Conservation (phyloP, 2,888 invertebrate genomes). For the Agonopterix subpropinquella region DNA sequence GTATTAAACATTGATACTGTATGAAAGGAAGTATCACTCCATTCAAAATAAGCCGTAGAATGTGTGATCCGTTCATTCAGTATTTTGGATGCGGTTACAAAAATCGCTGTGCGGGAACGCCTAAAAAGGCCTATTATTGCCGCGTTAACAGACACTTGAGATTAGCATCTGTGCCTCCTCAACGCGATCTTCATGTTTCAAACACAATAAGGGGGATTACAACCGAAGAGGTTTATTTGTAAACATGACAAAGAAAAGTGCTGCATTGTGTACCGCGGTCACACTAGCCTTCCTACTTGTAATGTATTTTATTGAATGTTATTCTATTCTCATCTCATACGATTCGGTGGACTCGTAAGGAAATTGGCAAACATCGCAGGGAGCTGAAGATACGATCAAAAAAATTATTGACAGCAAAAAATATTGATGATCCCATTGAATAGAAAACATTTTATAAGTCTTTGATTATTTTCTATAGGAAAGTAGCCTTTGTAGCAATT, state of each 20-base stretch:
- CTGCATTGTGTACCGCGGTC: constrained; percentile 49
- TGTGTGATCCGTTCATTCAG: constrained; percentile 48
- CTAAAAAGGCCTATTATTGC: constrained; percentile 65
- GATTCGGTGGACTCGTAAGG: constrained; percentile 61
- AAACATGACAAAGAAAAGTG: constrained; percentile 65
- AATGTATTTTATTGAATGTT: constrained; percentile 64
- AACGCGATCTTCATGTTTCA: constrained; percentile 58
- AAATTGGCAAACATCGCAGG: constrained; percentile 35
- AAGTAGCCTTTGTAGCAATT: too few relatives aligned
- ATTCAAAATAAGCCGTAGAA: constrained; percentile 42
- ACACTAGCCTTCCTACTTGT: constrained; percentile 52
- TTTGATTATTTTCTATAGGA: too few relatives aligned
- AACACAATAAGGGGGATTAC: constrained; percentile 67
- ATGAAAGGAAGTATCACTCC: constrained; percentile 54
- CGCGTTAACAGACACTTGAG: constrained; percentile 74
- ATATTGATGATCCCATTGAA: too few relatives aligned
- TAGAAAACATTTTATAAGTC: too few relatives aligned
- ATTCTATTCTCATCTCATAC: constrained; percentile 30
- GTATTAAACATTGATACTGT: constrained; percentile 1
- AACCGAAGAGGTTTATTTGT: constrained; percentile 71
- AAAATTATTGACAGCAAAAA: not conserved
- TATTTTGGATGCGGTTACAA: constrained; percentile 35
- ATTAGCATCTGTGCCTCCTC: constrained; percentile 72
- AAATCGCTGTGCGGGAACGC: constrained; percentile 53
- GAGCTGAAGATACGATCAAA: constrained; percentile 13